These are phyloP conservation scores for Oryzias celebensis DNA, from an alignment of 2,113 vertebrate genomes.

Conservation along the genomic window DNA sequence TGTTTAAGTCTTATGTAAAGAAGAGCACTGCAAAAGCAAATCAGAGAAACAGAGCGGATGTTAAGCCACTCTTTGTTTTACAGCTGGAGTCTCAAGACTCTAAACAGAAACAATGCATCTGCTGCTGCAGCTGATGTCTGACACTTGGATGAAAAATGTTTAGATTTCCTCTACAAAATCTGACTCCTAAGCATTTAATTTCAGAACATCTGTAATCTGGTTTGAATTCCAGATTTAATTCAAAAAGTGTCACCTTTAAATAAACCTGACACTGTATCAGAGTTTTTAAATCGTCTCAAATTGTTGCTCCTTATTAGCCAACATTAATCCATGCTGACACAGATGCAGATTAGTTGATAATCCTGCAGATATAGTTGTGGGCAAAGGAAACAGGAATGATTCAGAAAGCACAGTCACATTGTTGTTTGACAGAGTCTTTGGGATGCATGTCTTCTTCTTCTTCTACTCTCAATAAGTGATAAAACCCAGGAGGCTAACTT, in stretches of 20 bases:
- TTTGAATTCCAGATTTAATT: too few relatives aligned
- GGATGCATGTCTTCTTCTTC: constrained; percentile 40
- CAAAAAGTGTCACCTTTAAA: not conserved
- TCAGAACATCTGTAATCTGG: too few relatives aligned
- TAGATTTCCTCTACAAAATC: not conserved
- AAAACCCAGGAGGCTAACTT: constrained; percentile 57
- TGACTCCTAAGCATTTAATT: too few relatives aligned
- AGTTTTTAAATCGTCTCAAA: not conserved
- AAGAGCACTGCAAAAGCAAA: not conserved
- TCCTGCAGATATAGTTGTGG: not conserved
- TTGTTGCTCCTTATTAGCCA: not conserved
- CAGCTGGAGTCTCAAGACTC: constrained; percentile 1
- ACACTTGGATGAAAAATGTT: not conserved
- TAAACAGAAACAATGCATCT: constrained; percentile 2
- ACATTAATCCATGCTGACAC: not conserved
- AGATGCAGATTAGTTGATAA: not conserved
- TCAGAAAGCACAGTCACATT: constrained; percentile 5
- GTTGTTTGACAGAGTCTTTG: constrained; percentile 30
- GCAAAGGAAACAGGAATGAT: not conserved
- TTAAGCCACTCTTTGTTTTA: not conserved
- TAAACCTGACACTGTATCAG: not conserved
- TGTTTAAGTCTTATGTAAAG: not conserved
- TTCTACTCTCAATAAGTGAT: constrained; percentile 20
- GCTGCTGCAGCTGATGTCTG: not conserved
- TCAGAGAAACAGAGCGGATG: constrained; percentile 2